These are phyloP conservation scores for Dicyrtoma fusca DNA, from an alignment of 2,888 invertebrate species.

Conservation along the genomic window DNA sequence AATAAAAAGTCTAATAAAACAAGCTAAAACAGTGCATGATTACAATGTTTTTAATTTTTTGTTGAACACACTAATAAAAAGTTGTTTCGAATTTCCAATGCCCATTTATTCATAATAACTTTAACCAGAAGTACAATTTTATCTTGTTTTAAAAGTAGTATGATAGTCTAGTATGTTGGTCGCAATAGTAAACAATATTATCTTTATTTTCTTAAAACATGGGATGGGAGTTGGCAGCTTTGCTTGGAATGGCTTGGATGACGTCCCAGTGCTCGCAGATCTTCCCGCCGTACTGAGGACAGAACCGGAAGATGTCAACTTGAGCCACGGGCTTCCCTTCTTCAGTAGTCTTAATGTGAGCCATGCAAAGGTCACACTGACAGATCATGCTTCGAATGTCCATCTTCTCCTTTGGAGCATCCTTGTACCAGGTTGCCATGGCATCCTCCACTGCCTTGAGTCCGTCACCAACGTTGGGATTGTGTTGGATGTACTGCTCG, in stretches of 20 bases:
- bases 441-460: not conserved
- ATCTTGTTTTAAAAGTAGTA: no score
- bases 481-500: conserved; percentile 30
- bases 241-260: conserved; percentile 6
- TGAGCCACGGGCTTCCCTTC: not conserved
- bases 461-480: conserved; percentile 26
- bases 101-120: no score
- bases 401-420: conserved; percentile 1
- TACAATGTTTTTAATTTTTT: no score
- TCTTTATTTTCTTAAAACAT: no score
- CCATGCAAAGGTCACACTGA: conserved; percentile 25
- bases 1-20: no score
- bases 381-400: conserved; percentile 17
- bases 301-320: conserved; percentile 27
- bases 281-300: conserved; percentile 10
- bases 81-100: no score
- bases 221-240: conserved; percentile 15
- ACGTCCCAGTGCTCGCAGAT: conserved; percentile 37
- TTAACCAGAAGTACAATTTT: no score
- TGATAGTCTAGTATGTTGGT: no score
- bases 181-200: no score
- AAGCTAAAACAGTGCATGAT: no score
- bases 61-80: no score
- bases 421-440: not conserved
- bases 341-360: not conserved